Evolutionary conservation across 2,797 vertebrate genomes (phyloP), one percentile per base, ranked within the genome.

Genomic region (Sebastes nivosus): DNA sequence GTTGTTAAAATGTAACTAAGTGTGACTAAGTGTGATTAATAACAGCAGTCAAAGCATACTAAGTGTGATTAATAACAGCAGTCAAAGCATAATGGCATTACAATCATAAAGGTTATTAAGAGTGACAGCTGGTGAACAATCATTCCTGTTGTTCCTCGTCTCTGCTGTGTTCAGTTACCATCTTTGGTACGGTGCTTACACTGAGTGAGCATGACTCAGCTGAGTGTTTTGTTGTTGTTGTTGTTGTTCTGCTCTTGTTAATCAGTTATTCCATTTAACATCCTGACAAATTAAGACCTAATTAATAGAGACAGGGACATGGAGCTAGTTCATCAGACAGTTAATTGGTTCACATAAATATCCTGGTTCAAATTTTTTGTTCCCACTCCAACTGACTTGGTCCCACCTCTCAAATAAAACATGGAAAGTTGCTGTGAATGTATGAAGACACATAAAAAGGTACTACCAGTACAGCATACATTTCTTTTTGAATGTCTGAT

Each of bases 31-130:
- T 24, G 11, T 14, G 32, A 74, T 71, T 64, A 85, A 61, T 58
- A 54, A 84, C 72, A 80, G 85, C 67, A 85, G 80, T 79, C 68
- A 54, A 89, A 87, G 80, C 77, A 63, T 72, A 68, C 13, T 22
- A 59, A 79, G 14, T 24, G 11, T 14, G 32, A 74, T 71, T 64
- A 85, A 61, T 58, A 54, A 84, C 72, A 80, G 85, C 67, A 85
- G 80, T 79, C 68, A 54, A 89, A 87, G 80, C 77, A 63, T 72
- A 68, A 57, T 13, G 25, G 46, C 69, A 64, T 75, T 85, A 88
- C 83, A 90, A 84, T 90, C 60, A 75, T 11, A 18, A 67, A 57
- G 52, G 29, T 55, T 79, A 29, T 71, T 80, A 38, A 80, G 67
- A 74, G 55, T 14, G 46, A 70, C 83, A 67, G 82, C 64, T 83